Evolutionary conservation across 1,140 invertebrate species (phyloP), one percentile per base, ranked within the genome.

Genomic region (Popillia japonica): DNA sequence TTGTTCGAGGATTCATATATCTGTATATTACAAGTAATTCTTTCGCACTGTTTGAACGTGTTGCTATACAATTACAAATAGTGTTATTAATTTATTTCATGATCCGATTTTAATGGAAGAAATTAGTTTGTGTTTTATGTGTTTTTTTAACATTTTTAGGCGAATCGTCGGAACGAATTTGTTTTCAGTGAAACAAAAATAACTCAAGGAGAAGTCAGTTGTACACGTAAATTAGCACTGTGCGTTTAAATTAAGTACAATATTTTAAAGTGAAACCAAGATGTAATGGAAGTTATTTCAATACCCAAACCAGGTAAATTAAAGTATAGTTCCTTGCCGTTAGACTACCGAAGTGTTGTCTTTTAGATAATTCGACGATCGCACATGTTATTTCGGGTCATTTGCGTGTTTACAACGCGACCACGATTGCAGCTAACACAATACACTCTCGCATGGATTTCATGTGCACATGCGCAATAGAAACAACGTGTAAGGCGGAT

Each of bases 121-220:
- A 68, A 34, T 4, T 34, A 11, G 61, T 22, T 27, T 68, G 22
- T 68, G 14, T 68, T 68, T 68, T 68, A 34, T 34, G 0, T 23
- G 23, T 68, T 68, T 9, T 68, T 23, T 23, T 27, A 22, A 14
- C 4, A 34, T 68, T 34, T 23, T 68, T 55, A 55, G 44, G 48
- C 48, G 14, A 22, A 22, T 68, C 61, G 8, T 23, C 61, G 61
- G 22, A 68, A 68, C 61, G 20, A 68, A 68, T 61, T 68, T 68
- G 61, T 68, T 68, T 68, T 68, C 61, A 34, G 61, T 68, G 14
- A 68, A 68, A 68, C 61, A 68, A 68, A 68, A 68, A 68, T 68
- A 68, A 68, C 61, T 68, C 61, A 68, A 68, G 61, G 61, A 68
- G 61, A 68, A 68, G 61, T 68, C 22, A 22, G 27, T 14, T 27